Evolutionary conservation across 2,797 vertebrate species (phyloP), one percentile per base, ranked within the genome.

Genomic region (Myotis daubentonii): DNA sequence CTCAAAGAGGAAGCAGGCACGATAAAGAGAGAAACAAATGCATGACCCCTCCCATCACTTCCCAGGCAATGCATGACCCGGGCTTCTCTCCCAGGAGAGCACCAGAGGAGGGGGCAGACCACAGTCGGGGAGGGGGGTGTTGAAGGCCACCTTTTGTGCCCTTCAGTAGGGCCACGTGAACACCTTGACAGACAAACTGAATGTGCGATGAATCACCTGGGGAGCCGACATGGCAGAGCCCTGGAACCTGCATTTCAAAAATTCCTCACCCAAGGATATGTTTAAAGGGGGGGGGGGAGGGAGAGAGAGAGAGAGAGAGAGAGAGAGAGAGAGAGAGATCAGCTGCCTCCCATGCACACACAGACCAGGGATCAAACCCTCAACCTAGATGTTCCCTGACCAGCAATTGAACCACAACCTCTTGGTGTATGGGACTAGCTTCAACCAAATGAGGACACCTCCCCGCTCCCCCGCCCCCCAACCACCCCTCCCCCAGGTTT

Each of bases 381-480:
- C 62, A 33, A 17, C 30, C 15, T 66, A n/a, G 60, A n/a, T 17
- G 60, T n/a, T 30, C 30, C 30, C 60, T 65, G 28, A 65, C 15
- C 60, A 30, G 60, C 28, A n/a, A 16, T 16, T 30, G 60, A 65
- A 65, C 60, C 60, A n/a, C 60, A 65, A 65, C 60, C 30, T 65
- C n/a, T 65, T 65, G 60, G 60, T n/a, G 30, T 65, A n/a, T 1
- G 28, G 60, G 28, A 65, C 30, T 30, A 16, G 15, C 25, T 65
- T 13, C 60, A 65, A 7, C 28, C 23, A 57, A 15, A 28, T 62
- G 60, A 16, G 28, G 55, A 57, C 55, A 25, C 41, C 8, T 7
- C 8, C 41, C 41, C 2, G 7, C 41, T 1, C 8, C 2, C 19
- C 53, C 8, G 0, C 10, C 23, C 23, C 23, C 22, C 53, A 36